These are phyloP conservation scores for Agonopterix alstromeriana DNA, from an alignment of 2,888 invertebrate genomes.

Conservation along the genomic window DNA sequence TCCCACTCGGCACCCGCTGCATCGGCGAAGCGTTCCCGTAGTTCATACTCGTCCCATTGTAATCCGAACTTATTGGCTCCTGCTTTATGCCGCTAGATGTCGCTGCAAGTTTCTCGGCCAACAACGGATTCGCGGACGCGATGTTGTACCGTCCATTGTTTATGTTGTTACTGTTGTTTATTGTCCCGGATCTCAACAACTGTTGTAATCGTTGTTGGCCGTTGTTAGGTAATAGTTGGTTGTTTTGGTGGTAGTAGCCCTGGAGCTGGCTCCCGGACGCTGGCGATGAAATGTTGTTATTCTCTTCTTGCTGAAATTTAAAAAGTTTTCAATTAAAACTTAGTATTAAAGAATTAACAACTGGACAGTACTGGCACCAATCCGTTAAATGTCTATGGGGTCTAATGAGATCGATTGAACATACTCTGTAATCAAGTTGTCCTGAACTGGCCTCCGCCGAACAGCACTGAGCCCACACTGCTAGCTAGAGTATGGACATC, in stretches of 20 bases:
- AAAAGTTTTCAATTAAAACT: neutral
- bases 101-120: constrained; percentile 89
- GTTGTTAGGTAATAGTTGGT: constrained; percentile 54
- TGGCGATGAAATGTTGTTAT: constrained; percentile 69
- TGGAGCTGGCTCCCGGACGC: constrained; percentile 60
- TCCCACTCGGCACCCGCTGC: constrained; percentile 72
- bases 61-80: constrained; percentile 69
- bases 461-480: no score
- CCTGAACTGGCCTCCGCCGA: no score
- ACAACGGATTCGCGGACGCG: constrained; percentile 89
- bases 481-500: no score
- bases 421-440: no score
- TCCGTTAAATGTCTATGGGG: no score
- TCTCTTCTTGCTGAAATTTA: constrained; percentile 71
- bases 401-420: no score
- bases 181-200: constrained; percentile 61
- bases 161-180: constrained; percentile 64
- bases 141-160: constrained; percentile 84
- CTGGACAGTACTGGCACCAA: no score
- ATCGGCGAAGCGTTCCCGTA: constrained; percentile 69
- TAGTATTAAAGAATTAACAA: no score
- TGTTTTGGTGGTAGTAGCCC: constrained; percentile 59
- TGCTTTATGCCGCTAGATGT: constrained; percentile 80
- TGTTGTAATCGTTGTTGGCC: constrained; percentile 67
- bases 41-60: constrained; percentile 69